Evolutionary conservation across 2,113 vertebrate species (phyloP).

Genomic region (Aptenodytes forsteri): DNA sequence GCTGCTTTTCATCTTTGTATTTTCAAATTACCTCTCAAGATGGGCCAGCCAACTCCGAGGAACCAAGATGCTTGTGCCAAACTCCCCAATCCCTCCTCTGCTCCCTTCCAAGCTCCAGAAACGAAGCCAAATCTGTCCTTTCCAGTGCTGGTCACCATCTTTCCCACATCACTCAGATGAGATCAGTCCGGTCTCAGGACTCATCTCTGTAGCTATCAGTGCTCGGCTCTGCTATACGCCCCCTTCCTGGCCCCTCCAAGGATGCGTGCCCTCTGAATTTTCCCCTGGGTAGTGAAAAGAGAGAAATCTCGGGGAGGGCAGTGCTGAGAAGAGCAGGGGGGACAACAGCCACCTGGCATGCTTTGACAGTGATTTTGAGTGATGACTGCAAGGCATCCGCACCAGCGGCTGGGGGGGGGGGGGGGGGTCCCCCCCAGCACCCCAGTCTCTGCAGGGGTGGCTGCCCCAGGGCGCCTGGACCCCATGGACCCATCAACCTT

Average conservation of each 20-base stretch:
- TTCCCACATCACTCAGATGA: not conserved
- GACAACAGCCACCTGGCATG: not conserved
- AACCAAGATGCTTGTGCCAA: not conserved
- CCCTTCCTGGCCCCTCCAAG: not conserved
- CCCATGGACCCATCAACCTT: not conserved
- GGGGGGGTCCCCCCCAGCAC: not conserved
- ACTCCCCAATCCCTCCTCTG: not conserved
- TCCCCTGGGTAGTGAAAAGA: not conserved
- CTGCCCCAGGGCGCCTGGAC: not conserved
- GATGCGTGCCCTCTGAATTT: not conserved
- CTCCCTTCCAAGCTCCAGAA: not conserved
- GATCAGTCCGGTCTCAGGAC: not conserved
- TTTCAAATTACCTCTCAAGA: not conserved
- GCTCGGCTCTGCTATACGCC: not conserved
- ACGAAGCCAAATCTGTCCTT: not conserved
- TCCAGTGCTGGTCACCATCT: not conserved
- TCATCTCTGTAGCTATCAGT: not conserved
- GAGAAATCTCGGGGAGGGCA: not conserved
- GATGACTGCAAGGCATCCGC: fast-evolving
- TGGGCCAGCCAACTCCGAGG: not conserved
- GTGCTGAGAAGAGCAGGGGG: not conserved
- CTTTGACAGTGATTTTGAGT: not conserved
- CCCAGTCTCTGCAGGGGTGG: not conserved
- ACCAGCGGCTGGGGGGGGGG: fast-evolving
- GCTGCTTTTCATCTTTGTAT: not conserved